Evolutionary conservation across 30 jellyfish, hydroid and myxozoan genomes (phyloP).

Genomic region (Hydractinia echinata): DNA sequence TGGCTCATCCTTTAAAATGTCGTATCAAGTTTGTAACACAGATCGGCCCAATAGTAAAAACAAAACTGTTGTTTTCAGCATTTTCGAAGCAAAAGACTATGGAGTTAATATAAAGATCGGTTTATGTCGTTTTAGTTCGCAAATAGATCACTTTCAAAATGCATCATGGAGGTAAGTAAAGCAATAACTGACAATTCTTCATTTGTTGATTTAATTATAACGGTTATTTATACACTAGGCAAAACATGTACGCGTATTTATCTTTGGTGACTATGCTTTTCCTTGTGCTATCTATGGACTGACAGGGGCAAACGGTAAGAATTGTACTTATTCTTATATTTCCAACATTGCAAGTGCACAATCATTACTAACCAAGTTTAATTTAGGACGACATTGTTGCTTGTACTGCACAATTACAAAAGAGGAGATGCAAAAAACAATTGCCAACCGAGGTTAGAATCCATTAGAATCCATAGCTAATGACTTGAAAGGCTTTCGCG

Average conservation of each 20-base stretch:
- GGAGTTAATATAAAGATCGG: background rate
- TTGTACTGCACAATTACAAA: background rate
- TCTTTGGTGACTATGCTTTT: conserved; percentile 34
- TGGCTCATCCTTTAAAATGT: background rate
- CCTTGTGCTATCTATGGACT: conserved; percentile 16
- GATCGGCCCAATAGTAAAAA: conserved; percentile 3
- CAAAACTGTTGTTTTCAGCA: conserved; percentile 12
- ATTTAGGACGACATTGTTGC: conserved; percentile 25
- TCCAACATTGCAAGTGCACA: background rate
- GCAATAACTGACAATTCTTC: background rate
- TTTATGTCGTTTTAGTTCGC: background rate
- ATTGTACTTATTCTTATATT: background rate
- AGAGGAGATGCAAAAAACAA: background rate
- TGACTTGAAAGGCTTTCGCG: background rate
- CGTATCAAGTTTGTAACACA: background rate
- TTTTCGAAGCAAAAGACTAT: conserved; percentile 9
- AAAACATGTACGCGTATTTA: conserved; percentile 9
- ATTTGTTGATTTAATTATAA: background rate
- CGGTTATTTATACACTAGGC: background rate
- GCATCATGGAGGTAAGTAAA: background rate
- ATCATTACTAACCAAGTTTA: no score
- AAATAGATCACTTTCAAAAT: background rate
- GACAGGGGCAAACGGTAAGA: conserved; percentile 38
- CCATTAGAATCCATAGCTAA: conserved; percentile 5
- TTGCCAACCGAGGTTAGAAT: background rate